These are phyloP conservation scores for Crenuchus spilurus DNA, from an alignment of 2,797 vertebrate species.

Conservation along the genomic window DNA sequence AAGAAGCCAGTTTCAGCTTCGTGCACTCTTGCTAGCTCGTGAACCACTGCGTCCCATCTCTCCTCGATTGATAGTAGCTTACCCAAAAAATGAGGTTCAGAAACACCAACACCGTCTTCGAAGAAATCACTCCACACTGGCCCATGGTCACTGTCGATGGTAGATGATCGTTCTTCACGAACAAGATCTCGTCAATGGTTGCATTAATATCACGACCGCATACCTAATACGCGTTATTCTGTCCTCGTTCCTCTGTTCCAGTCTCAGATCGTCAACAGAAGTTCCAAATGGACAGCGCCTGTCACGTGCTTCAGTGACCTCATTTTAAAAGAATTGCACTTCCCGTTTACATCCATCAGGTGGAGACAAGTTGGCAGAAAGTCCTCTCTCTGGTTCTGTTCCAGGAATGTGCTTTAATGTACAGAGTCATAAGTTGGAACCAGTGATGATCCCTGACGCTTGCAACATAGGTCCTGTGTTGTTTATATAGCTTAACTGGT, in stretches of 20 bases:
- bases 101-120: conserved; percentile 95
- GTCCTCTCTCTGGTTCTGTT: neutral
- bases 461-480: no score
- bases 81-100: conserved; percentile 98
- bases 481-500: no score
- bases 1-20: no score
- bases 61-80: conserved; percentile 64
- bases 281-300: conserved; percentile 31
- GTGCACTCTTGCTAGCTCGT: neutral
- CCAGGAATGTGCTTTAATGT: no score
- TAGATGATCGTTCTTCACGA: neutral
- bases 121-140: conserved; percentile 95
- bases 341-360: neutral
- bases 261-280: conserved; percentile 33
- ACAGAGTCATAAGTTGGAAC: no score
- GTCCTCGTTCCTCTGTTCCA: neutral
- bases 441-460: no score
- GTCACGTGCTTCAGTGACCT: conserved; percentile 41
- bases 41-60: neutral
- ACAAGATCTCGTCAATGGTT: neutral
- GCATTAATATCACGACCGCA: conserved; percentile 22
- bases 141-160: conserved; percentile 76
- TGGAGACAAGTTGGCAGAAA: neutral
- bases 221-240: conserved; percentile 22
- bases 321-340: neutral